Conservation (phyloP, 1,140 invertebrate species). For the Rhagoletis zephyria region DNA sequence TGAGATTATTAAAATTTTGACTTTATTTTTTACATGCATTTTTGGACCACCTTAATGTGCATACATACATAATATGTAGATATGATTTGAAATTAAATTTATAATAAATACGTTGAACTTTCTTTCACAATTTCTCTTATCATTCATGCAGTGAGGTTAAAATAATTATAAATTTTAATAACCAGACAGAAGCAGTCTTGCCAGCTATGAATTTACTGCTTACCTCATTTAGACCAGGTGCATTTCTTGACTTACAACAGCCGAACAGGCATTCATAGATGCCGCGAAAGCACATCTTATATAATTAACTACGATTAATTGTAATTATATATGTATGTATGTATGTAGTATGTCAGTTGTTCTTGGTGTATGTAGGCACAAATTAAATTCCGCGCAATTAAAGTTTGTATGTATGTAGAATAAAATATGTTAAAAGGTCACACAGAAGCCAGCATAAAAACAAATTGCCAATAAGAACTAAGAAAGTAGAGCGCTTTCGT, state of each 20-base stretch:
- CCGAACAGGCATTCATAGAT: constrained; percentile 24
- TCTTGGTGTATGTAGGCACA: background rate
- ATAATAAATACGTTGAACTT: background rate
- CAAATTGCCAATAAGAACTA: background rate
- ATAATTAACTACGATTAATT: background rate
- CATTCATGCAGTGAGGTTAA: background rate
- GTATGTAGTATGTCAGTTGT: background rate
- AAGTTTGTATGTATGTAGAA: background rate
- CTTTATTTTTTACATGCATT: too few relatives aligned
- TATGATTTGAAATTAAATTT: background rate
- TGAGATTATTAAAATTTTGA: too few relatives aligned
- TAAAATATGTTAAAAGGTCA: background rate
- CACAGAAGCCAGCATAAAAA: background rate
- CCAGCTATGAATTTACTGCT: background rate
- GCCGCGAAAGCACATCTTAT: constrained; percentile 47
- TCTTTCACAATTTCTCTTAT: background rate
- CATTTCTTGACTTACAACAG: constrained; percentile 21
- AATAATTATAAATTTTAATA: background rate
- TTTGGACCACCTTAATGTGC: too few relatives aligned
- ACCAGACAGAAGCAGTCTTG: background rate
- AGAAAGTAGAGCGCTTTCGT: background rate
- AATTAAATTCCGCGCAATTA: background rate
- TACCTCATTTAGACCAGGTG: constrained; percentile 43
- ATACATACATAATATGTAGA: background rate
- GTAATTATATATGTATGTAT: background rate